Conservation (phyloP, 1,140 invertebrate genomes). For the Hylaeus volcanicus region DNA sequence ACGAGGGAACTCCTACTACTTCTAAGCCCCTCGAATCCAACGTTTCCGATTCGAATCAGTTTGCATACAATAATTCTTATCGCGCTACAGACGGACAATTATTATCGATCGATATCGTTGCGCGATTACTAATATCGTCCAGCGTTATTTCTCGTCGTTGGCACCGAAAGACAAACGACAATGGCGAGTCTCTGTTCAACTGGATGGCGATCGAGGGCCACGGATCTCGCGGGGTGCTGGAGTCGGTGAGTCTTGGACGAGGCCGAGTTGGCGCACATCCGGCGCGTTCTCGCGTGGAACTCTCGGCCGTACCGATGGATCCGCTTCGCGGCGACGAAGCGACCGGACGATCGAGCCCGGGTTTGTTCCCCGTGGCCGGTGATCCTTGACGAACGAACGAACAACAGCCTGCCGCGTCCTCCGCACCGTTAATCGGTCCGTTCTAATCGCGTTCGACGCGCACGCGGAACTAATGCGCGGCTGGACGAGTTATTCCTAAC, state of each 20-base stretch:
- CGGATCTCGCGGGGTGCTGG: neutral
- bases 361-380: neutral
- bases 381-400: slow-evolving; percentile 16
- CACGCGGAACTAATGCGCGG: slow-evolving; percentile 12
- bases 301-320: neutral
- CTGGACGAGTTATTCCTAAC: slow-evolving; percentile 1
- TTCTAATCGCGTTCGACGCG: slow-evolving; percentile 2
- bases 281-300: slow-evolving; percentile 3
- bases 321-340: neutral
- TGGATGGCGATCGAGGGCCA: neutral
- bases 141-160: neutral
- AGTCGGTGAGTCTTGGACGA: slow-evolving; percentile 1
- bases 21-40: no score
- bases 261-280: neutral
- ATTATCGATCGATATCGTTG: no score
- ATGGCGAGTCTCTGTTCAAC: no score
- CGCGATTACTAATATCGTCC: no score
- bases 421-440: slow-evolving; percentile 28
- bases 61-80: no score
- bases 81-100: no score
- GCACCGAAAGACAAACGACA: no score
- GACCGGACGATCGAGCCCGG: neutral
- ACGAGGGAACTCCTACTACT: no score
- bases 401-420: neutral
- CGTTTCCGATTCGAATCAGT: no score